Conservation (phyloP, 2,797 vertebrate species). For the Sebastes cheni region DNA sequence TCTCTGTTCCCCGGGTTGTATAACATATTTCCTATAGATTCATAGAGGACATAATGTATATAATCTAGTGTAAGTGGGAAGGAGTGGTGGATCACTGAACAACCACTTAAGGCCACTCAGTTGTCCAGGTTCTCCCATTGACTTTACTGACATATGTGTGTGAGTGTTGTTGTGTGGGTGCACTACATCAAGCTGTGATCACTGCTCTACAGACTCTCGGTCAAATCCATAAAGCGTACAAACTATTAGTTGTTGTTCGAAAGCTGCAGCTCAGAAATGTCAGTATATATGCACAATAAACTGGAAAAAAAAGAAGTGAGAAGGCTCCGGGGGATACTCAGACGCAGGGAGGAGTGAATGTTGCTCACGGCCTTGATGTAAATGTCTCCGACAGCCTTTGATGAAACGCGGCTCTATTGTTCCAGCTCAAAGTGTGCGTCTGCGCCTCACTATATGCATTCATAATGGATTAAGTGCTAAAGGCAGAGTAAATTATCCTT, state of each 20-base stretch:
- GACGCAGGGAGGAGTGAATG: not conserved
- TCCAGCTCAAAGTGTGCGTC: slow-evolving; percentile 50
- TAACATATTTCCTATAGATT: too few species aligned
- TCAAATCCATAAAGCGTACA: slow-evolving; percentile 4
- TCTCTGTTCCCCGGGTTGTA: too few species aligned
- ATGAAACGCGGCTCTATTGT: slow-evolving; percentile 59
- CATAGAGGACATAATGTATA: too few species aligned
- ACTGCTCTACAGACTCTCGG: not conserved
- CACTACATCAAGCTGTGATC: slow-evolving; percentile 1
- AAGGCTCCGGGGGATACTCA: slow-evolving; percentile 34
- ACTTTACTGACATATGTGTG: slow-evolving; percentile 10
- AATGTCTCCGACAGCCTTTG: slow-evolving; percentile 64
- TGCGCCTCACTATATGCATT: slow-evolving; percentile 47
- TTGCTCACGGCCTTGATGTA: slow-evolving; percentile 55
- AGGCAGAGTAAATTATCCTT: slow-evolving; percentile 59
- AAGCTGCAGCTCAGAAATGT: slow-evolving; percentile 2
- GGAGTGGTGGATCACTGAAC: not conserved
- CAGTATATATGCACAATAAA: slow-evolving; percentile 24
- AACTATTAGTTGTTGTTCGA: slow-evolving; percentile 4
- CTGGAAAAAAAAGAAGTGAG: not conserved
- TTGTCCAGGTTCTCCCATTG: slow-evolving; percentile 11
- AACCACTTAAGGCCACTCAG: not conserved
- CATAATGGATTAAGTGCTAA: slow-evolving; percentile 66
- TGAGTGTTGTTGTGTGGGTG: not conserved
- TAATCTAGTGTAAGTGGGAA: too few species aligned